Conservation (phyloP, 2,797 vertebrate species). For the Amazona finschi region DNA sequence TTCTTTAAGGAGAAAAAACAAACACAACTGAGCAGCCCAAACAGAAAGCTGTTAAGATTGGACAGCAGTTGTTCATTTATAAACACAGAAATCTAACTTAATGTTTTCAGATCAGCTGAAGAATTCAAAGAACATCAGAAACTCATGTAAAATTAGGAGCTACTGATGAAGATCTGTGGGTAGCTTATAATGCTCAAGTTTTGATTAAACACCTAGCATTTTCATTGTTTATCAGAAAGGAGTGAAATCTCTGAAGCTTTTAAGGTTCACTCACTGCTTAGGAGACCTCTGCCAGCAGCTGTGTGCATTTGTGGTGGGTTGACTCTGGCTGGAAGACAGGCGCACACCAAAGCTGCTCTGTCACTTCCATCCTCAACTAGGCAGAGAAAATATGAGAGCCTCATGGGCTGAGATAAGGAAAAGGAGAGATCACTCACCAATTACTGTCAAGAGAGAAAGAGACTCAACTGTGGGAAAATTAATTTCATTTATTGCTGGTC, state of each 20-base stretch:
- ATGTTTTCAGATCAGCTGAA: not conserved
- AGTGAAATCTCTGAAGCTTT: not conserved
- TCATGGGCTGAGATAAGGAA: not conserved
- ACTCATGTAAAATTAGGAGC: not conserved
- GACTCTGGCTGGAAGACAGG: not conserved
- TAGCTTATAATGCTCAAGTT: not conserved
- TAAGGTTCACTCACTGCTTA: not conserved
- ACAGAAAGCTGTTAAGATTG: accelerated
- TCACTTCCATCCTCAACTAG: not conserved
- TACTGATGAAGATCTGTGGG: not conserved
- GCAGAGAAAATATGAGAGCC: not conserved
- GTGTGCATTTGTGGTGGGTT: not conserved
- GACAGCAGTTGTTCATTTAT: not conserved
- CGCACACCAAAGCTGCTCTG: not conserved
- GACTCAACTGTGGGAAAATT: not conserved
- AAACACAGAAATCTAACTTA: not conserved
- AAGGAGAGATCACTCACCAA: not conserved
- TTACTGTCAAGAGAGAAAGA: not conserved
- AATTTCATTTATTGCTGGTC: not conserved
- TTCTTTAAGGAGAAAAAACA: not conserved
- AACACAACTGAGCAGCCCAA: not conserved
- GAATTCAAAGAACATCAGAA: not conserved
- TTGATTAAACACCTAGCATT: not conserved
- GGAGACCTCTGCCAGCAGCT: not conserved
- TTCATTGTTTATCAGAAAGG: not conserved